phyloP scores from a whole-genome alignment of 92 coral and sea anemone genomes.

The Phenganax stokvisi region DNA sequence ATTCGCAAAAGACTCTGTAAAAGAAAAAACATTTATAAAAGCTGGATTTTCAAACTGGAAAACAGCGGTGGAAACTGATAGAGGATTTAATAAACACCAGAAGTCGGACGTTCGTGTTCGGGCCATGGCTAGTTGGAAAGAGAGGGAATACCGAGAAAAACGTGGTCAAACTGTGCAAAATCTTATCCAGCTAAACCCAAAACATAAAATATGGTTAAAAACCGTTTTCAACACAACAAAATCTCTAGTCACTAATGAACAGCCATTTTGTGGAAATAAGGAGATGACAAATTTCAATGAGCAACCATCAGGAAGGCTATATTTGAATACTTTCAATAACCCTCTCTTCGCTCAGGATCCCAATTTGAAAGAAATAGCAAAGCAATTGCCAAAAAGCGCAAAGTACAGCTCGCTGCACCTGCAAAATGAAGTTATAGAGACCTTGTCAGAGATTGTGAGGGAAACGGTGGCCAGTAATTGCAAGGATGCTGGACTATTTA shows the following conservation, averaged over 20 bases:
- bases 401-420: constrained; percentile 6
- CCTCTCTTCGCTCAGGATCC: constrained; percentile 11
- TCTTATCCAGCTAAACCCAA: constrained; percentile 17
- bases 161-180: constrained; percentile 24
- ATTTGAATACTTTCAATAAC: constrained; percentile 14
- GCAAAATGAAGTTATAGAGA: constrained; percentile 6
- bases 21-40: constrained; percentile 35
- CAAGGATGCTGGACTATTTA: constrained; percentile 10
- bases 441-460: constrained; percentile 6
- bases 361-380: constrained; percentile 14
- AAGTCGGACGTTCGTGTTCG: constrained; percentile 21
- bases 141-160: constrained; percentile 12
- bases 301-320: background rate
- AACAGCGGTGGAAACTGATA: constrained; percentile 47
- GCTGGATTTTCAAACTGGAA: constrained; percentile 48
- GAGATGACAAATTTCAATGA: constrained; percentile 13
- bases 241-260: constrained; percentile 16
- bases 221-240: constrained; percentile 13
- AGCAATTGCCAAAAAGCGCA: background rate
- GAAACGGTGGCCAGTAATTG: constrained; percentile 3
- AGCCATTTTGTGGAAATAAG: background rate
- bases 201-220: constrained; percentile 1
- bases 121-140: constrained; percentile 35
- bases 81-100: constrained; percentile 49
- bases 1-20: constrained; percentile 40